phyloP scores from a whole-genome alignment of 2,888 invertebrate species.

The Ramazzottius varieornatus region DNA sequence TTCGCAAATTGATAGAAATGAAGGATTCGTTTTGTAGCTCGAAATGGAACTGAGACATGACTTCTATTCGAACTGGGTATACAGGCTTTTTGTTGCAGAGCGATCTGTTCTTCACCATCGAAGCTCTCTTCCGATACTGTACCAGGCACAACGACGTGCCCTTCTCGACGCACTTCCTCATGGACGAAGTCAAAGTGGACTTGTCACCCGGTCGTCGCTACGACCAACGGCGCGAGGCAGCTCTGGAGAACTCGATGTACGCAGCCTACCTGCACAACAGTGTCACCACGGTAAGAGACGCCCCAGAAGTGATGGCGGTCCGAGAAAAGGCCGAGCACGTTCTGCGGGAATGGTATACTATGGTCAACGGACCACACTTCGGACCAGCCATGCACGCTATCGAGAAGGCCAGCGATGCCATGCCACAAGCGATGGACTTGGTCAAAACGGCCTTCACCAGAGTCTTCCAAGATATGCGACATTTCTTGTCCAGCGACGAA shows the following conservation, averaged over 20 bases:
- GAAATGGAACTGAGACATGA: too few relatives aligned
- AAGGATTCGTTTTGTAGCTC: not conserved
- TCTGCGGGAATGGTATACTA: constrained; percentile 75
- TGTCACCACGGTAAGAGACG: not conserved
- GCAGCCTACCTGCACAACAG: not conserved
- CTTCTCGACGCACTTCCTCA: not conserved
- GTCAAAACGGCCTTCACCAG: not conserved
- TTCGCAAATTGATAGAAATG: not conserved
- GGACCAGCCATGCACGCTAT: constrained; percentile 11
- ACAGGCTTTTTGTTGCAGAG: constrained; percentile 3
- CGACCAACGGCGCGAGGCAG: not conserved
- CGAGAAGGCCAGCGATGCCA: not conserved
- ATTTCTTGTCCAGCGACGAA: not conserved
- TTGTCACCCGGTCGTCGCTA: not conserved
- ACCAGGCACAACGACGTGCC: not conserved
- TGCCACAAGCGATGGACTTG: not conserved
- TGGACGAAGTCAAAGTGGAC: not conserved
- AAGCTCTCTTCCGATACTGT: not conserved
- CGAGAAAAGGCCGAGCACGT: constrained; percentile 81
- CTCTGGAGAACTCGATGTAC: not conserved
- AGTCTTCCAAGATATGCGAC: not conserved
- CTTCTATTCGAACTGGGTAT: too few relatives aligned
- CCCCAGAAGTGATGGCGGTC: constrained; percentile 20
- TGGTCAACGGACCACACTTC: constrained; percentile 19
- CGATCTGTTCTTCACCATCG: not conserved